These are phyloP conservation scores for Heliconius ethilla DNA, from an alignment of 2,888 invertebrate species.

Conservation along the genomic window DNA sequence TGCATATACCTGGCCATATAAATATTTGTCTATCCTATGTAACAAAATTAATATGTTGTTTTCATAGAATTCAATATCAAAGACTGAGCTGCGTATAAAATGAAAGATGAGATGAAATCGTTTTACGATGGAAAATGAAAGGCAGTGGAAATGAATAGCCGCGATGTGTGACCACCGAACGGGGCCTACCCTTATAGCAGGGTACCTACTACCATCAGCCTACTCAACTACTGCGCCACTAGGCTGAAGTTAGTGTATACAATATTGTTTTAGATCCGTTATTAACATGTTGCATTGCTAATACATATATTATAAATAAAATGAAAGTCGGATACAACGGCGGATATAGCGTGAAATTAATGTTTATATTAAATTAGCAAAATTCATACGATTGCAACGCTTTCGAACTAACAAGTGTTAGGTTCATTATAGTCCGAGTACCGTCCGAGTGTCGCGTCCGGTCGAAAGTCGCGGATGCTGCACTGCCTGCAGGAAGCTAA, in stretches of 20 bases:
- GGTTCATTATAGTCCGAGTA: background rate
- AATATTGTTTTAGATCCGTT: too few relatives aligned
- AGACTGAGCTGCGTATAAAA: too few relatives aligned
- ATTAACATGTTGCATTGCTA: background rate
- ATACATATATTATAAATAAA: background rate
- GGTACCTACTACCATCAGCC: background rate
- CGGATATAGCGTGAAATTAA: slow-evolving; percentile 11
- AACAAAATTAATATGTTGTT: too few relatives aligned
- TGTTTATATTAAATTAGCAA: slow-evolving; percentile 13
- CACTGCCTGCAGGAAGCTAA: slow-evolving; percentile 29
- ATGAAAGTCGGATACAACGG: background rate
- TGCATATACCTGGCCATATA: too few relatives aligned
- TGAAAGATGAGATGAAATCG: too few relatives aligned
- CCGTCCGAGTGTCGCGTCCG: slow-evolving; percentile 18
- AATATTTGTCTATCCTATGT: too few relatives aligned
- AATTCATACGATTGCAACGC: background rate
- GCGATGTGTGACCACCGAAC: too few relatives aligned
- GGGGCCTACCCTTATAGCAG: too few relatives aligned
- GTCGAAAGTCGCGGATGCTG: slow-evolving; percentile 26
- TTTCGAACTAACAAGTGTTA: background rate
- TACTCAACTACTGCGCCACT: background rate
- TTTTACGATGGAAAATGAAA: too few relatives aligned
- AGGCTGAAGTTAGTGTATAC: too few relatives aligned
- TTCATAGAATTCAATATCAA: too few relatives aligned
- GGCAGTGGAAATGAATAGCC: too few relatives aligned